These are phyloP conservation scores for Vulpes lagopus DNA, from an alignment of 2,113 vertebrate species.

Conservation along the genomic window DNA sequence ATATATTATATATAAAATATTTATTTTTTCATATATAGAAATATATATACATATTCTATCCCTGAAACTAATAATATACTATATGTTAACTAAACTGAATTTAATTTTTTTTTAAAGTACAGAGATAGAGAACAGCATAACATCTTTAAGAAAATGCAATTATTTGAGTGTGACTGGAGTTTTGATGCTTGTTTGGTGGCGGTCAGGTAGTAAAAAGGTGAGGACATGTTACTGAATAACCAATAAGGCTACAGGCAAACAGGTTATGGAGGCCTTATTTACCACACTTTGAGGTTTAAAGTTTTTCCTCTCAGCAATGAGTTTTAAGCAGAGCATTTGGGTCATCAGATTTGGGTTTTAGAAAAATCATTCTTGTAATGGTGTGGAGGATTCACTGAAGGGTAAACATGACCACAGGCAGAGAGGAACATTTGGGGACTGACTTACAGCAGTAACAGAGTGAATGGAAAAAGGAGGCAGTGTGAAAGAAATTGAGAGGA, in stretches of 20 bases:
- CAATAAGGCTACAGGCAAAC: background rate
- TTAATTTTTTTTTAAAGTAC: background rate
- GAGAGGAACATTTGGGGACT: background rate
- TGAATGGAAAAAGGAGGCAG: background rate
- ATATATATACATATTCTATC: background rate
- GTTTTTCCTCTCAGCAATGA: background rate
- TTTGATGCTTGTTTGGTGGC: background rate
- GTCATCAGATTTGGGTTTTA: background rate
- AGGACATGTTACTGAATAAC: background rate
- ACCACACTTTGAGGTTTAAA: background rate
- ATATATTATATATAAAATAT: too few species aligned
- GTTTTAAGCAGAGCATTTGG: background rate
- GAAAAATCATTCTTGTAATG: background rate
- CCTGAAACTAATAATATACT: background rate
- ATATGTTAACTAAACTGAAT: background rate
- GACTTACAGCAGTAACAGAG: background rate
- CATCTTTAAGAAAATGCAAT: background rate
- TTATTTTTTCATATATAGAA: too few species aligned
- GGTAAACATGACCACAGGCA: background rate
- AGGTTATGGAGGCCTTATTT: background rate
- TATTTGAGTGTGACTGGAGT: too few species aligned
- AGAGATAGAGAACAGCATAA: background rate
- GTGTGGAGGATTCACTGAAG: background rate
- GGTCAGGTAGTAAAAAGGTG: background rate
- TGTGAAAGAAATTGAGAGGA: background rate